These are phyloP conservation scores for Heliconius melpomene DNA, from an alignment of 1,140 invertebrate genomes.

Conservation along the genomic window DNA sequence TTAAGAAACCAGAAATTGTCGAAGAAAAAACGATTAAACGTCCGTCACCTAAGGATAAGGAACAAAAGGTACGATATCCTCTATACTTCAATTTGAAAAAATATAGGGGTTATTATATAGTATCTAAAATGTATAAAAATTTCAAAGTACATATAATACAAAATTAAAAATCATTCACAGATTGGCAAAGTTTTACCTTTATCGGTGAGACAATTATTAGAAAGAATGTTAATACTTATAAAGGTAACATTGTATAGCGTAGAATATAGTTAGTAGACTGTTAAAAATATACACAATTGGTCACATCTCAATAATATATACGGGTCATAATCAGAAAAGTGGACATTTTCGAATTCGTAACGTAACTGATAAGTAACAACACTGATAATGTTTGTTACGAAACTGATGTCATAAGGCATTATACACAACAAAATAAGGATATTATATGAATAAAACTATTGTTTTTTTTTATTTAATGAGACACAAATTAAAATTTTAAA, in stretches of 20 bases:
- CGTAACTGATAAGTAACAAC: no score
- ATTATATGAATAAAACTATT: no score
- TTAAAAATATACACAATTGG: neutral
- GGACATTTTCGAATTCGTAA: no score
- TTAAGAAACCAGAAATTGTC: constrained; percentile 76
- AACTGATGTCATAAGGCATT: no score
- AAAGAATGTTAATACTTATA: constrained; percentile 61
- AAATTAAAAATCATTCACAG: constrained; percentile 55
- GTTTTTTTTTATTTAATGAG: no score
- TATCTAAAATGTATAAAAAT: neutral
- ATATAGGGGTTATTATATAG: neutral
- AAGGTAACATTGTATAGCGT: constrained; percentile 53
- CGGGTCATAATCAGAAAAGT: no score
- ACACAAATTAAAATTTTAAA: no score
- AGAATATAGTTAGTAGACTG: neutral
- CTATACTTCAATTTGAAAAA: neutral
- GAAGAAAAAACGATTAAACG: constrained; percentile 74
- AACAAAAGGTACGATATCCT: constrained; percentile 53
- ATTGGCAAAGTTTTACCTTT: constrained; percentile 43
- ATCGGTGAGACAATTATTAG: constrained; percentile 50
- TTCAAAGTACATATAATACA: neutral
- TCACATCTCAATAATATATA: neutral
- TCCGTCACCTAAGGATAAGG: constrained; percentile 64
- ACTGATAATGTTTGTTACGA: no score
- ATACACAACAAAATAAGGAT: no score